Percentiles rank a stretch among this genome's conserved stretches.
These are phyloP conservation scores for Protobothrops mucrosquamatus DNA, from an alignment of 2,113 vertebrate genomes.

Conservation along the genomic window DNA sequence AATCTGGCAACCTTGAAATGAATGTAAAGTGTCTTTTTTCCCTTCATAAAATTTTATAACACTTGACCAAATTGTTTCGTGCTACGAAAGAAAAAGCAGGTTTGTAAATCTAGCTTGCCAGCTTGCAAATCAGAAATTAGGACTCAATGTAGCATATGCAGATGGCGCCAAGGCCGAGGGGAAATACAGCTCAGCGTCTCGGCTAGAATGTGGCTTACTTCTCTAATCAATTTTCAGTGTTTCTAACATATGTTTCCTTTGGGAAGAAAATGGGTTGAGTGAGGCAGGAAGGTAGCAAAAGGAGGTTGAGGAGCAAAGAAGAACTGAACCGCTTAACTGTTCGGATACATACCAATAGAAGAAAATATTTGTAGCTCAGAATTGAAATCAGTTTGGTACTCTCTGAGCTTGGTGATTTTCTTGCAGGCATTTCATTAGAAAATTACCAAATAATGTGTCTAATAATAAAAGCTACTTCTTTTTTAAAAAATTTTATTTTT, in stretches of 20 bases:
- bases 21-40: conserved; percentile 5
- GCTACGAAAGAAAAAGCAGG: not conserved
- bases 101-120: conserved; percentile 24
- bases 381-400: not conserved
- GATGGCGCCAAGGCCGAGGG: not conserved
- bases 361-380: not conserved
- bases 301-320: no score
- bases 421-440: not conserved
- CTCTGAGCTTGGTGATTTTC: not conserved
- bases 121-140: conserved; percentile 26
- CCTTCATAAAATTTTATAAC: conserved; percentile 30
- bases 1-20: conserved; percentile 32
- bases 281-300: not conserved
- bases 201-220: not conserved
- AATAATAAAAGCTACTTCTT: not conserved
- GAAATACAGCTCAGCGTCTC: not conserved
- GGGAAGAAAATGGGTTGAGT: not conserved
- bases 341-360: not conserved
- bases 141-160: conserved; percentile 15
- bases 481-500: no score
- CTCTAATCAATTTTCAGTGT: not conserved
- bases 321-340: not conserved
- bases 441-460: not conserved
- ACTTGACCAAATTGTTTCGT: conserved; percentile 24
- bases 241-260: not conserved